Evolutionary conservation across 2,113 vertebrate genomes (phyloP), one percentile per base, ranked within the genome.

Genomic region (Lamprotornis superbus): DNA sequence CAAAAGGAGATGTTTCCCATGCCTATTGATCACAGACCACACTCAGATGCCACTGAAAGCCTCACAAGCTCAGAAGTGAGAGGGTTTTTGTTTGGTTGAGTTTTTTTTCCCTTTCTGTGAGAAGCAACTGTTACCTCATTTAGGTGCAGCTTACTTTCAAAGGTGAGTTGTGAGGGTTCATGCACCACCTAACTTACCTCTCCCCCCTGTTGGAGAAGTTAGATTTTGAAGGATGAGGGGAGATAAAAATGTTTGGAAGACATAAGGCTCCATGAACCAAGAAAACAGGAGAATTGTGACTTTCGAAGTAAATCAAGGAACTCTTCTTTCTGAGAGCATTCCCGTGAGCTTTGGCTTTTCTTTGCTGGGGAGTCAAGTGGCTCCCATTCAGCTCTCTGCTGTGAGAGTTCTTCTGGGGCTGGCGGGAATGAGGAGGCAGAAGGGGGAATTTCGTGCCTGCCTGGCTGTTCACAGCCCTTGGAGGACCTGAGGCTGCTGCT

Each of bases 1-100:
- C 71, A 70, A n/a, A 94, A 63, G 17, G 94, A 95, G 25, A n/a
- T 42, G 47, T 97, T 97, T 30, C 95, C 97, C 98, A 98, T 98
- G 80, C 21, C 69, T 89, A 24, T 61, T 44, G 52, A 7, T 33
- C 50, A 56, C 65, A 37, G 24, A 5, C 9, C 5, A 3, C 49
- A 20, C n/a, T 68, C 18, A 8, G 76, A 7, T 33, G 15, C 37
- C 44, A 65, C 8, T 8, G 23, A 46, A 64, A 92, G 35, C 57
- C 44, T 84, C 1, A 0, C 31, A 44, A 80, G 33, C 24, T 3
- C 5, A 21, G 46, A 16, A 61, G 2, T 53, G n/a, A 68, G 31
- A 71, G 23, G 5, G 14, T 31, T 65, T 57, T 33, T 37, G 16
- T n/a, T 47, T 53, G 19, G 25, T 10, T 50, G 53, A 18, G 5